Evolutionary conservation across 2,797 vertebrate genomes (phyloP), one percentile per base, ranked within the genome.

Genomic region (Sus cebifrons): DNA sequence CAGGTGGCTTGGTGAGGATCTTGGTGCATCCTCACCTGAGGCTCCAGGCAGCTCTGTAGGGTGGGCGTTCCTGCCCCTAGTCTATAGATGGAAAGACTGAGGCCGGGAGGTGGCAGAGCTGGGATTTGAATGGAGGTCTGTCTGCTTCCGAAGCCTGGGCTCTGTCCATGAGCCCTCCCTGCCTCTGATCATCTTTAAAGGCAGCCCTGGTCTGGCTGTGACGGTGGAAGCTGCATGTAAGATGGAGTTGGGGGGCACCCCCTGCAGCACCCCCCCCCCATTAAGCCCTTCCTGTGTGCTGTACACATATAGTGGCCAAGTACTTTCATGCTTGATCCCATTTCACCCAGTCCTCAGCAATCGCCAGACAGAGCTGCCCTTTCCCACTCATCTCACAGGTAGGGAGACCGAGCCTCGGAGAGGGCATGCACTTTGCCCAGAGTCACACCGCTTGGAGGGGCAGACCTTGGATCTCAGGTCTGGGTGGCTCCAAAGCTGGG

Each of bases 351-450:
- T 62, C 64, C 36, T 60, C 17, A 6, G 81, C 11, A 2, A 16
- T 29, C 32, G 36, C 40, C 56, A 0, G 13, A 17, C 8, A 17
- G 27, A 75, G 21, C 13, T 0, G 0, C 58, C 0, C 0, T 9
- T 70, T 27, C 54, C 25, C 10, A 8, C 40, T 64, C 27, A 0
- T 44, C 58, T 81, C 21, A 36, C n/a, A 44, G 40, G 25, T 2
- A 23, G 71, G 65, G 78, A 73, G 73, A 40, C 32, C 0, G 18
- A 77, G 65, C 84, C 75, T 89, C 56, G 3, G 74, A 65, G 77
- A 29, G 17, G 18, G 16, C 20, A 27, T 12, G 2, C 15, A 5
- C 21, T 32, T 71, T 89, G 89, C 27, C 25, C 16, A 18, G 17
- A 77, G 25, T 56, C 56, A 8, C 52, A 36, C 0, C 0, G 16